A percentile compares a stretch with the other conserved stretches of the same genome.
Evolutionary conservation across 1,140 invertebrate genomes (phyloP).

Genomic region (Ceratosolen solmsi): DNA sequence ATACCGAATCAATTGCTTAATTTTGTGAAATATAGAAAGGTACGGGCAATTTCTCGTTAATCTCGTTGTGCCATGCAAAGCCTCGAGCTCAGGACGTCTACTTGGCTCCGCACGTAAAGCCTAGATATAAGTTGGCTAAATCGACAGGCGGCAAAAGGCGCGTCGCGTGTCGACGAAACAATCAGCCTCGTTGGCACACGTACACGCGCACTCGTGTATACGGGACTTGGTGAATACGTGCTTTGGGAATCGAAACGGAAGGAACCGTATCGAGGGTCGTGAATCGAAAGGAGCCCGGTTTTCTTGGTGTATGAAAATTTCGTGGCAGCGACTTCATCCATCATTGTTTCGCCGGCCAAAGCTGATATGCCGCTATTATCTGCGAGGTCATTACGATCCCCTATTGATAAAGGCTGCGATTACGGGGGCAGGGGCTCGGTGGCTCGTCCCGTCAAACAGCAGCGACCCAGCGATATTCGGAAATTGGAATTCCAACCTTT

Average conservation of each 20-base stretch:
- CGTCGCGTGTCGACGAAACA: constrained; percentile 64
- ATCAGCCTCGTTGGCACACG: constrained; percentile 58
- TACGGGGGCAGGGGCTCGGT: constrained; percentile 43
- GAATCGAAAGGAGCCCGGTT: constrained; percentile 34
- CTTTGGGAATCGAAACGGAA: constrained; percentile 8
- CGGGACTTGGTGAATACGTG: constrained; percentile 7
- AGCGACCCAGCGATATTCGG: constrained; percentile 60
- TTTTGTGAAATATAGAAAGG: constrained; percentile 44
- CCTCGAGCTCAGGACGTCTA: not conserved
- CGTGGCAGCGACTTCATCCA: constrained; percentile 65
- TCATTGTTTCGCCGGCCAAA: constrained; percentile 69
- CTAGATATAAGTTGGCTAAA: not conserved
- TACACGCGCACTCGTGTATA: constrained; percentile 37
- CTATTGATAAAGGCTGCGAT: constrained; percentile 72
- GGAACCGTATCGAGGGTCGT: constrained; percentile 28
- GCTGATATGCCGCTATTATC: constrained; percentile 72
- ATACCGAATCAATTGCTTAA: constrained; percentile 48
- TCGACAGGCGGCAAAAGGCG: constrained; percentile 52
- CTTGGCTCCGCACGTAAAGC: not conserved
- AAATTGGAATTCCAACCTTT: constrained; percentile 71
- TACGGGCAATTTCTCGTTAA: constrained; percentile 45
- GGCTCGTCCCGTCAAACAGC: constrained; percentile 40
- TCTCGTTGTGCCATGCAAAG: constrained; percentile 38
- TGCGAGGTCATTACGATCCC: constrained; percentile 73
- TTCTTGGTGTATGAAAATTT: constrained; percentile 71